These are phyloP conservation scores for Phodopus roborovskii DNA, from an alignment of 2,113 vertebrate species.

Conservation along the genomic window DNA sequence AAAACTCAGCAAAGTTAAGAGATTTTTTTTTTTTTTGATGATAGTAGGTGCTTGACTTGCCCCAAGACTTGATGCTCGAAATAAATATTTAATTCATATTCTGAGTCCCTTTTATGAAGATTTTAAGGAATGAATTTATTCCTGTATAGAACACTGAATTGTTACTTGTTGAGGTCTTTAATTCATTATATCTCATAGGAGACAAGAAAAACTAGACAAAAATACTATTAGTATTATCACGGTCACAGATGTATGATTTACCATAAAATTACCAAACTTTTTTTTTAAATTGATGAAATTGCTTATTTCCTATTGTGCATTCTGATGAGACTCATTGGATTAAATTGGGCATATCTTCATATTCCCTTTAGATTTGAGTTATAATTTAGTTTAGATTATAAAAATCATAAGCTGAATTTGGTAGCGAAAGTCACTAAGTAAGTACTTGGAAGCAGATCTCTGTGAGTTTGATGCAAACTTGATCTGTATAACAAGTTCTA, in stretches of 20 bases:
- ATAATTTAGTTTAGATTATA: not conserved
- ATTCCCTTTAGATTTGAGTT: not conserved
- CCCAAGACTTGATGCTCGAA: not conserved
- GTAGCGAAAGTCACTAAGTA: not conserved
- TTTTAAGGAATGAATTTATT: not conserved
- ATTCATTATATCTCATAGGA: not conserved
- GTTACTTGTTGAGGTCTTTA: not conserved
- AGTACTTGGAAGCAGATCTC: not conserved
- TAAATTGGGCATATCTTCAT: not conserved
- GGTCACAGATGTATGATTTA: not conserved
- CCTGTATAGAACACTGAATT: not conserved
- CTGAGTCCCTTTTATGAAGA: not conserved
- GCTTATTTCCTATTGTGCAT: not conserved
- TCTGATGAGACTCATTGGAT: not conserved
- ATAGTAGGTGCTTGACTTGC: not conserved
- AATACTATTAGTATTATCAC: not conserved
- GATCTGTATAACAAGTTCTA: not conserved
- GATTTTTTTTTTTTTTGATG: conserved; percentile 20
- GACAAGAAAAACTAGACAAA: not conserved
- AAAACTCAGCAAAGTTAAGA: not conserved
- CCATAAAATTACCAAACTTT: not conserved
- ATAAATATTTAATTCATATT: conserved; percentile 9
- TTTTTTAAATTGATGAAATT: not conserved
- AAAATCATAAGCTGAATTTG: too few species aligned
- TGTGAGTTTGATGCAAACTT: not conserved